Conservation (phyloP, 2,113 vertebrate genomes). For the Hydrochoerus hydrochaeris region DNA sequence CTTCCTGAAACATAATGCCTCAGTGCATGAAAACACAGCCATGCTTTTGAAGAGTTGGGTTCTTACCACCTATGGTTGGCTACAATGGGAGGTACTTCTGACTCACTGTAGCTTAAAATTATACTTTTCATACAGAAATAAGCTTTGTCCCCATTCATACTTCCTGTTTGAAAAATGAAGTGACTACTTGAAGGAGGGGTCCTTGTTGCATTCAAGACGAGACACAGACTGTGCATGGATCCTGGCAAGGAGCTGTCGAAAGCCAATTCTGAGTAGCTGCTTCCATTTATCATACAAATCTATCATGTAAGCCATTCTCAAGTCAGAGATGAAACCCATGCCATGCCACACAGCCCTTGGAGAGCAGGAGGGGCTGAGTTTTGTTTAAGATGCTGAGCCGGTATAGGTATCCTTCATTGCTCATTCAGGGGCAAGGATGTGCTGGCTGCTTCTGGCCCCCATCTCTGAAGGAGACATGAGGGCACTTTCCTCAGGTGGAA, state of each 20-base stretch:
- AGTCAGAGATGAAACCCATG: background rate
- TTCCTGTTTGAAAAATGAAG: background rate
- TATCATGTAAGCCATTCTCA: background rate
- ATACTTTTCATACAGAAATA: background rate
- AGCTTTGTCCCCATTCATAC: background rate
- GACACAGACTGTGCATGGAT: background rate
- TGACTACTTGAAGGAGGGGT: background rate
- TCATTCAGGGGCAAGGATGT: background rate
- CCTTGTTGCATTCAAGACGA: too few relatives aligned
- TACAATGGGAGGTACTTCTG: background rate
- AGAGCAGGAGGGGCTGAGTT: too few relatives aligned
- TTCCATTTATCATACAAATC: too few relatives aligned
- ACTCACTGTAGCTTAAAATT: background rate
- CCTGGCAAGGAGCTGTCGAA: background rate
- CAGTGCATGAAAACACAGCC: background rate
- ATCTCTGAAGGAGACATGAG: background rate
- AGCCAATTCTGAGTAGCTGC: background rate
- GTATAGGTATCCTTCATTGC: background rate
- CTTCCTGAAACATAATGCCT: background rate
- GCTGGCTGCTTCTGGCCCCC: background rate
- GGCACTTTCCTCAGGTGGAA: background rate
- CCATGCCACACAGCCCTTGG: background rate
- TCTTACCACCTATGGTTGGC: background rate
- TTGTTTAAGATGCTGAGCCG: background rate
- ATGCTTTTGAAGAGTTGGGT: background rate